Evolutionary conservation across 2,888 invertebrate species (phyloP).

Genomic region (Lamproptera curius): DNA sequence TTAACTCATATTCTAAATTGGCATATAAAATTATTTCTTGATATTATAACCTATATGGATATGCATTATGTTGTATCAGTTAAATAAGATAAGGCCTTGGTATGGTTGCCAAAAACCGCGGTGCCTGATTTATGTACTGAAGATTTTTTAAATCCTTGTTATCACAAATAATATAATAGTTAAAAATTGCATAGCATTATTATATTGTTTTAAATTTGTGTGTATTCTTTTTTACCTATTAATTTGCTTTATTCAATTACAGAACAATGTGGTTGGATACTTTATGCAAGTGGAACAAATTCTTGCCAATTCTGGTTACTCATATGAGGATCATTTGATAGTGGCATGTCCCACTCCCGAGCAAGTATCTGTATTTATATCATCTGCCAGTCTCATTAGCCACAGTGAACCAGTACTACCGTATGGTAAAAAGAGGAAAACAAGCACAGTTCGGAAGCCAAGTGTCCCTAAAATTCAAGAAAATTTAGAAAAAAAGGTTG

Average conservation of each 20-base stretch:
- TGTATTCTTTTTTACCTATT: too few species aligned
- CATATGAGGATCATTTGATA: conserved; percentile 88
- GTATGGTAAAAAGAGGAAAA: conserved; percentile 60
- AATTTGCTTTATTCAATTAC: conserved; percentile 36
- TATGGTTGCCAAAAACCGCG: too few species aligned
- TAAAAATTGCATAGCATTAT: too few species aligned
- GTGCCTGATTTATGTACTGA: too few species aligned
- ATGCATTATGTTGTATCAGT: too few species aligned
- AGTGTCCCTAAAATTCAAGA: conserved; percentile 54
- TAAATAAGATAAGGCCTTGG: too few species aligned
- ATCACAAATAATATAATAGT: too few species aligned
- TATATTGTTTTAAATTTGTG: too few species aligned
- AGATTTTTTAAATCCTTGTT: too few species aligned
- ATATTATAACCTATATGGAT: too few species aligned
- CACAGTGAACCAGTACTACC: conserved; percentile 65
- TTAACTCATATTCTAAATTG: too few species aligned
- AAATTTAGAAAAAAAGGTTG: conserved; percentile 27
- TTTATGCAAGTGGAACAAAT: conserved; percentile 92
- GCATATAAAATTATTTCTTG: too few species aligned
- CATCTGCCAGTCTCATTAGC: conserved; percentile 85
- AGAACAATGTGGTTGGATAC: conserved; percentile 92
- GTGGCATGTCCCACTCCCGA: conserved; percentile 96
- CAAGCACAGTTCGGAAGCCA: conserved; percentile 49
- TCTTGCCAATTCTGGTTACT: conserved; percentile 85
- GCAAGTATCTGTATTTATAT: conserved; percentile 93